Evolutionary conservation across 2,113 vertebrate genomes (phyloP).

Genomic region (Notarius quadriscutis): DNA sequence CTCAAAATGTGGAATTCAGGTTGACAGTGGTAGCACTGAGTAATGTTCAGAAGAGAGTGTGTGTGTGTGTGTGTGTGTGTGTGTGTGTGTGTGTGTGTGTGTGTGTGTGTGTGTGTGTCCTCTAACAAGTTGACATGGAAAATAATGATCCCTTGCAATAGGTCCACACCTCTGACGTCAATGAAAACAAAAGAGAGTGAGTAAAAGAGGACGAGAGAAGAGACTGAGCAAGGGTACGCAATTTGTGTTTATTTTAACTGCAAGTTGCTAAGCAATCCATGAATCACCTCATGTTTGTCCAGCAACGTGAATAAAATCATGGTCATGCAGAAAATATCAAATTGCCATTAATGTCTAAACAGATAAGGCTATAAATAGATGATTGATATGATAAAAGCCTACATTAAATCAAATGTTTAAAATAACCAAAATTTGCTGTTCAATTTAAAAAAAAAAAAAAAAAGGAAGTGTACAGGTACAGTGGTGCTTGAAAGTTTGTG

Average conservation of each 20-base stretch:
- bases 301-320: conserved; percentile 28
- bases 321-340: conserved; percentile 31
- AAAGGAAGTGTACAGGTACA: background rate
- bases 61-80: conserved; percentile 10
- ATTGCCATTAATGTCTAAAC: conserved; percentile 15
- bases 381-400: background rate
- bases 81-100: conserved; percentile 13
- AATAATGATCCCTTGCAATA: conserved; percentile 72
- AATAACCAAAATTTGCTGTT: background rate
- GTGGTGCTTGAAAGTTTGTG: too few relatives aligned
- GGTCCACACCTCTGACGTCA: conserved; percentile 78
- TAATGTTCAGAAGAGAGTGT: conserved; percentile 34
- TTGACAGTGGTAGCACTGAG: conserved; percentile 43
- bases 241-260: conserved; percentile 42
- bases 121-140: conserved; percentile 73
- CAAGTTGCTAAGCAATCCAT: conserved; percentile 47
- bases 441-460: background rate
- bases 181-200: conserved; percentile 68
- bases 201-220: conserved; percentile 23
- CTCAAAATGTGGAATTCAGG: conserved; percentile 49
- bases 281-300: conserved; percentile 42
- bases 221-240: conserved; percentile 21
- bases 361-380: background rate
- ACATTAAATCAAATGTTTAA: background rate
- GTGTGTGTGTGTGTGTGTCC: conserved; percentile 44